phyloP scores from a whole-genome alignment of 2,797 vertebrate species.

The Coregonus sp. region DNA sequence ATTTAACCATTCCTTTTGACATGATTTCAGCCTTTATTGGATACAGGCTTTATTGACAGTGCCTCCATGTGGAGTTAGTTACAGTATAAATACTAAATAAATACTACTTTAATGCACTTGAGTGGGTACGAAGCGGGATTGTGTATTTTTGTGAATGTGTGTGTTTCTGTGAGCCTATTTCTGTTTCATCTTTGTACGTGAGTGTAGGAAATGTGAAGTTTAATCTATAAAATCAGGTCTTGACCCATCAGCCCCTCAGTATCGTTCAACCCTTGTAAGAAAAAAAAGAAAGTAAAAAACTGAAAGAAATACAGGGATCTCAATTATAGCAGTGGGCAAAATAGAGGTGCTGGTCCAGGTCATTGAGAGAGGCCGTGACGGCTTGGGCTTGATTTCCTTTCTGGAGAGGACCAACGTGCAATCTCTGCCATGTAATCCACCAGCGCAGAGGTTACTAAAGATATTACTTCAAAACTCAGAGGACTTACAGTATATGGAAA shows the following conservation, averaged over 20 bases:
- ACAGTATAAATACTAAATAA: neutral
- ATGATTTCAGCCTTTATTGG: conserved; percentile 25
- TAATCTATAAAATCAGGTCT: neutral
- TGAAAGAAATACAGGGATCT: conserved; percentile 49
- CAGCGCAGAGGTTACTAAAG: conserved; percentile 25
- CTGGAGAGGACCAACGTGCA: conserved; percentile 53
- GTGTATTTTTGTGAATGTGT: neutral
- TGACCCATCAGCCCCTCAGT: neutral
- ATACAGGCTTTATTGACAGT: conserved; percentile 4
- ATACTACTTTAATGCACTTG: neutral
- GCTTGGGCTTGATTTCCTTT: conserved; percentile 63
- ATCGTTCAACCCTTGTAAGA: conserved; percentile 51
- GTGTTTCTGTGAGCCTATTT: neutral
- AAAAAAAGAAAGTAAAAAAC: conserved; percentile 12
- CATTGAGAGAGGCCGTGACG: conserved; percentile 48
- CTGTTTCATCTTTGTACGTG: neutral
- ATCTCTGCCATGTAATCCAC: conserved; percentile 56
- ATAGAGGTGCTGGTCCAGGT: conserved; percentile 48
- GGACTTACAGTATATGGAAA: neutral
- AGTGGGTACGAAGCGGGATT: neutral
- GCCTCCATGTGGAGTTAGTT: neutral
- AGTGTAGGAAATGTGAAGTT: neutral
- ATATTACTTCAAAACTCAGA: conserved; percentile 13
- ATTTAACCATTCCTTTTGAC: conserved; percentile 4
- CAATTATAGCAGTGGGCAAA: conserved; percentile 59